Evolutionary conservation across 2,113 vertebrate species (phyloP).

Genomic region (Podiceps cristatus): DNA sequence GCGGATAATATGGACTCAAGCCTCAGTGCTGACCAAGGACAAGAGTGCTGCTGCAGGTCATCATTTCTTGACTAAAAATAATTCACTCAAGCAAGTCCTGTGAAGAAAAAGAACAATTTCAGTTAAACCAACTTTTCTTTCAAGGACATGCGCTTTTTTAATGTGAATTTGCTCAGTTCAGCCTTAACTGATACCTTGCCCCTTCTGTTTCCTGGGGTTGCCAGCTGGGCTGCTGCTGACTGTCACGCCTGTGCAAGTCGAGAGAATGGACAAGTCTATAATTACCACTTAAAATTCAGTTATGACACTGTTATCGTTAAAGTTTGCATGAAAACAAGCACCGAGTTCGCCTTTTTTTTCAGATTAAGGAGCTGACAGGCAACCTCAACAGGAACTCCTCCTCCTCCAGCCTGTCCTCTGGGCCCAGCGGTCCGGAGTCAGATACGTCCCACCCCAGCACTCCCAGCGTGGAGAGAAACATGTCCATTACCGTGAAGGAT

Average conservation of each 20-base stretch:
- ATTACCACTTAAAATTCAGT: constrained; percentile 7
- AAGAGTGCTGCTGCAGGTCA: background rate
- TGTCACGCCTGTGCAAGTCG: background rate
- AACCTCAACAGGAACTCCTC: constrained; percentile 93
- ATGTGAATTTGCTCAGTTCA: background rate
- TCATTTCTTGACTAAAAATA: background rate
- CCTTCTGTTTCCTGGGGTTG: background rate
- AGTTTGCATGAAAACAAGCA: background rate
- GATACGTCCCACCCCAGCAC: constrained; percentile 86
- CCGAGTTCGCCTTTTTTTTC: constrained; percentile 36
- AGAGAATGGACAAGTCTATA: background rate
- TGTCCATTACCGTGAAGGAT: constrained; percentile 79
- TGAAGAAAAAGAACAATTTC: background rate
- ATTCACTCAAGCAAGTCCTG: background rate
- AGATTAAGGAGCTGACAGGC: constrained; percentile 98
- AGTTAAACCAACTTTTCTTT: background rate
- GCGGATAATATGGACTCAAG: background rate
- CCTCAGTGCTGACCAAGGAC: background rate
- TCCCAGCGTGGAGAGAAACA: constrained; percentile 78
- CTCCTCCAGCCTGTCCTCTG: constrained; percentile 89
- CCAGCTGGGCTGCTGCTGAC: background rate
- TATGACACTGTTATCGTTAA: background rate
- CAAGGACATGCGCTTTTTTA: background rate
- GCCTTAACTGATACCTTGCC: background rate
- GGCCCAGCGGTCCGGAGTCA: constrained; percentile 89